These are phyloP conservation scores for Mystacornis crossleyi DNA, from an alignment of 2,113 vertebrate genomes.

Conservation along the genomic window DNA sequence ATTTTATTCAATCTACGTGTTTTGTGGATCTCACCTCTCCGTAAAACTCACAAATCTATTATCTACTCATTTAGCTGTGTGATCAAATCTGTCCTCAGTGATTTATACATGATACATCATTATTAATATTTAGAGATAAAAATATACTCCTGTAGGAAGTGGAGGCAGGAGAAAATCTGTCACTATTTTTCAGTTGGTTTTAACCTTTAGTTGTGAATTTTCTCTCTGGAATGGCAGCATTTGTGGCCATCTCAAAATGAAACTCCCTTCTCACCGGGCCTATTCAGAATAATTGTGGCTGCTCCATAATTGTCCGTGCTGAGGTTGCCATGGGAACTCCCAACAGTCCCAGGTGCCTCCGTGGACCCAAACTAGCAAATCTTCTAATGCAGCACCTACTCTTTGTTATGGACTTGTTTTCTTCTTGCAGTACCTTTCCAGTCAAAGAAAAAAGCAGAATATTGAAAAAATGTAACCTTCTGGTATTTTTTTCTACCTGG, in stretches of 20 bases:
- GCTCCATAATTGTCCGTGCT: slow-evolving; percentile 21
- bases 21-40: not conserved
- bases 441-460: not conserved
- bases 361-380: slow-evolving; percentile 15
- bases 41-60: not conserved
- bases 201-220: not conserved
- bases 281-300: slow-evolving; percentile 36
- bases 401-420: not conserved
- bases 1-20: not conserved
- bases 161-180: slow-evolving; percentile 56
- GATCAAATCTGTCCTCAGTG: not conserved
- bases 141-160: slow-evolving; percentile 45
- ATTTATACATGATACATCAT: slow-evolving; percentile 37
- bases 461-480: not conserved
- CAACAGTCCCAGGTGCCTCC: slow-evolving; percentile 32
- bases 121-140: slow-evolving; percentile 47
- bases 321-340: slow-evolving; percentile 69
- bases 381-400: not conserved
- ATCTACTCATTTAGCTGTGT: not conserved
- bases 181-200: slow-evolving; percentile 25
- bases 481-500: not conserved
- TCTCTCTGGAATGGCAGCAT: not conserved
- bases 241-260: not conserved
- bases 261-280: not conserved
- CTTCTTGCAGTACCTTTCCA: not conserved